Base-by-base conservation (phyloP, 2,113 vertebrate species). In the Anhinga rufa region DNA sequence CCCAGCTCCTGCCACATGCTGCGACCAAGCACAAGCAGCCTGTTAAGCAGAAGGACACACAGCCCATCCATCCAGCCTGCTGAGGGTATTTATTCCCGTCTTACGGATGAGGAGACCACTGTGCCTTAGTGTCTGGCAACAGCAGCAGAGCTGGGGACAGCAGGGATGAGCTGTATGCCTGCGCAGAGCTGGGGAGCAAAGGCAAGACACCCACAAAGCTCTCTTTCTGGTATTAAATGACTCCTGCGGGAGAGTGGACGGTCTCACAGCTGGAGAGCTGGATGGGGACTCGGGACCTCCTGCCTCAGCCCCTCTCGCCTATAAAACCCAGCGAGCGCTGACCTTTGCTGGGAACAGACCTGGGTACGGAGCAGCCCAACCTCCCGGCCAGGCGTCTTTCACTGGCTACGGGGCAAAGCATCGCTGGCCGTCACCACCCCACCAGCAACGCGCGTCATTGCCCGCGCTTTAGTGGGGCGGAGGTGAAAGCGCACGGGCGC, bases 391-490 rank as follows among this genome's bases (percentile, higher is more conserved):
- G 44, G 71, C 10, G 1, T 11, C 44, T 46, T 34, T 12, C 79
- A 40, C 34, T 7, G 0, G 28, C 58, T 10, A 17, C 1, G 1
- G 40, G 29, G 13, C 51, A 14, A 42, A 82, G 49, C 84, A 26
- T 17, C 71, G 32, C 10, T 6, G 0, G 24, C 11, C 9, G 0
- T 17, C 77, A 8, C 78, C 83, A 22, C 19, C 28, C 32, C 29
- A 7, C 21, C 2, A 3, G 32, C 58, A 42, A 4, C 9, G 1
- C 68, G 19, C 7, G 3, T 2, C 77, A 9, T 6, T 0, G 5
- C 65, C 49, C 1, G 1, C 2, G 4, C 51, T 15, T 20, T 9
- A 29, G 44, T 1, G 1, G 36, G 51, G 32, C 1, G 0, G 51
- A 42, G 17, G 68, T 28, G 46, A n/a, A 61, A 42, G 40, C 0